Percentiles rank a stretch among this genome's conserved stretches.
Conservation (phyloP, 2,888 invertebrate genomes). For the Lasioglossum lativentre region DNA sequence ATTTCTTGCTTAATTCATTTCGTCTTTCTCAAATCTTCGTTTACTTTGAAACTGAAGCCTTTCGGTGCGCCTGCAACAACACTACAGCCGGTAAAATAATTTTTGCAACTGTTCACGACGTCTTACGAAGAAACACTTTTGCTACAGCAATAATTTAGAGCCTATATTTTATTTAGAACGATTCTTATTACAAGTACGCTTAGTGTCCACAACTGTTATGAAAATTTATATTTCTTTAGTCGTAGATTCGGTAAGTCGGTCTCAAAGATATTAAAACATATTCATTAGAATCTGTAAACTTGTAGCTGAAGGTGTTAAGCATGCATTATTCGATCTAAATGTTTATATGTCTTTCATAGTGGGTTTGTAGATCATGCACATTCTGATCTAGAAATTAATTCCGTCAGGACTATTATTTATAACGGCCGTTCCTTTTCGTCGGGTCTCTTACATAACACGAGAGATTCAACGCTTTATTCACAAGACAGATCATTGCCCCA, state of each 20-base stretch:
- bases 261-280: not conserved
- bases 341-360: not conserved
- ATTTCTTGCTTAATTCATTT: not conserved
- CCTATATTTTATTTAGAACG: not conserved
- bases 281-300: not conserved
- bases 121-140: not conserved
- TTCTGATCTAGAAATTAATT: slow-evolving; percentile 9
- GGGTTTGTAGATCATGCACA: not conserved
- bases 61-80: not conserved
- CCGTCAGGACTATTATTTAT: slow-evolving; percentile 3
- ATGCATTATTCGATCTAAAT: not conserved
- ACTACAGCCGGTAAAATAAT: not conserved
- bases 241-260: not conserved
- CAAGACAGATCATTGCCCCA: not conserved
- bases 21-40: not conserved
- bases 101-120: not conserved
- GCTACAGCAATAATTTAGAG: no score
- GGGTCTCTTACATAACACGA: slow-evolving; percentile 15
- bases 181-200: not conserved
- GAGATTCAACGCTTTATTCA: not conserved
- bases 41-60: not conserved
- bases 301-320: not conserved
- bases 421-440: slow-evolving; percentile 7
- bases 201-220: not conserved
- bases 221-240: not conserved